Evolutionary conservation across 2,888 invertebrate genomes (phyloP).

Genomic region (Phortica magna): DNA sequence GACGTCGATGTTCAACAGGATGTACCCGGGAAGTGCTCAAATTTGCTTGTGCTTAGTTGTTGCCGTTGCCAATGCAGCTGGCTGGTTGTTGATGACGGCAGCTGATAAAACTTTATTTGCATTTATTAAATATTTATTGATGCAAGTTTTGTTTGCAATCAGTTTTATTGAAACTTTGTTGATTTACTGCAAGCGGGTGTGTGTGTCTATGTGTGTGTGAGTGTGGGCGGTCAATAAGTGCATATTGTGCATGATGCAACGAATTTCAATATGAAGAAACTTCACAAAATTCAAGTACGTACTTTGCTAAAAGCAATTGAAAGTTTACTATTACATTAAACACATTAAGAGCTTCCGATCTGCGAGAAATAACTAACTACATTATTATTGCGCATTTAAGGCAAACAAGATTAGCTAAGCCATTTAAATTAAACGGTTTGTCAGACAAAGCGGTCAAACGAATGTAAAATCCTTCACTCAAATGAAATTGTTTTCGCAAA

Average conservation of each 20-base stretch:
- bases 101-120: slow-evolving; percentile 49
- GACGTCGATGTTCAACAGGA: slow-evolving; percentile 12
- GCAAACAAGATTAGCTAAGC: no score
- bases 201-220: no score
- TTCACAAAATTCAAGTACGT: no score
- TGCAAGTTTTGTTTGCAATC: slow-evolving; percentile 36
- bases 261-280: no score
- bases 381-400: no score
- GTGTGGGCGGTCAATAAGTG: no score
- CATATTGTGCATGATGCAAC: no score
- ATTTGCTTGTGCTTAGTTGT: slow-evolving; percentile 37
- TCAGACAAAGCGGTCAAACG: neutral
- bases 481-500: slow-evolving; percentile 4
- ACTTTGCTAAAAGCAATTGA: no score
- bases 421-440: neutral
- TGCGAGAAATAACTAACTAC: no score
- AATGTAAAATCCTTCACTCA: neutral
- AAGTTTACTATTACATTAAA: no score
- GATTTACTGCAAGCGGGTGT: neutral
- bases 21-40: slow-evolving; percentile 54
- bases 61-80: neutral
- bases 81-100: slow-evolving; percentile 48
- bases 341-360: no score
- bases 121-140: slow-evolving; percentile 34
- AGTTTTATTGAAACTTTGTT: slow-evolving; percentile 36